Conservation (phyloP, 1,140 invertebrate genomes). For the Hyles euphorbiae region DNA sequence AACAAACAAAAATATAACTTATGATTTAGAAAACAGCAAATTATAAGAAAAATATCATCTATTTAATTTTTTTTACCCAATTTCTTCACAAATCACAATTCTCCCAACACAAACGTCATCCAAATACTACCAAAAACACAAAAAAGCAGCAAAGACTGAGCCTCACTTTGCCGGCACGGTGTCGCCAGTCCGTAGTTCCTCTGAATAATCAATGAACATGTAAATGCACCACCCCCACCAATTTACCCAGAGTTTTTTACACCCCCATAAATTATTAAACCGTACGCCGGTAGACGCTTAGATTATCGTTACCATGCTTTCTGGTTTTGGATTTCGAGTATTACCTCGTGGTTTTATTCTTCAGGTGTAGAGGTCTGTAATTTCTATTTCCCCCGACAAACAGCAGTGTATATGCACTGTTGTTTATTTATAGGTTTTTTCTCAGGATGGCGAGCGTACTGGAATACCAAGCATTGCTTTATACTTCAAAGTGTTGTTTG, state of each 20-base stretch:
- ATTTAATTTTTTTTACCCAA: too few relatives aligned
- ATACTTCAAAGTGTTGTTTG: too few relatives aligned
- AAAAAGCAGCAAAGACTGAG: background rate
- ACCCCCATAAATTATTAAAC: conserved; percentile 36
- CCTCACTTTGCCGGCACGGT: conserved; percentile 14
- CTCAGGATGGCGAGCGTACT: too few relatives aligned
- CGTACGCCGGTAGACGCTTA: conserved; percentile 24
- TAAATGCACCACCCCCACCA: conserved; percentile 33
- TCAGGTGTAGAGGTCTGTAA: too few relatives aligned
- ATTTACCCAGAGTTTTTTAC: conserved; percentile 37
- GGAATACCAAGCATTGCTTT: too few relatives aligned
- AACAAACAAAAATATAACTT: too few relatives aligned
- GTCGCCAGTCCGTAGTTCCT: conserved; percentile 8
- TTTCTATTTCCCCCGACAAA: too few relatives aligned
- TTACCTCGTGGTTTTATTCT: too few relatives aligned
- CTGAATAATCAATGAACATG: conserved; percentile 37
- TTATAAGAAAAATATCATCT: too few relatives aligned
- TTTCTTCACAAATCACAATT: background rate
- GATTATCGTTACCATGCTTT: conserved; percentile 32
- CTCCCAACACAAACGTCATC: background rate
- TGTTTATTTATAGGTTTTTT: too few relatives aligned
- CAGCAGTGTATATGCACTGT: too few relatives aligned
- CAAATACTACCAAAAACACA: background rate
- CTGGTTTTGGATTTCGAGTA: conserved; percentile 2
- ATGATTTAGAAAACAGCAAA: too few relatives aligned